A percentile compares a stretch with the other conserved stretches of the same genome.
Conservation (phyloP, 2,113 vertebrate genomes). For the Telmatochromis sp. region DNA sequence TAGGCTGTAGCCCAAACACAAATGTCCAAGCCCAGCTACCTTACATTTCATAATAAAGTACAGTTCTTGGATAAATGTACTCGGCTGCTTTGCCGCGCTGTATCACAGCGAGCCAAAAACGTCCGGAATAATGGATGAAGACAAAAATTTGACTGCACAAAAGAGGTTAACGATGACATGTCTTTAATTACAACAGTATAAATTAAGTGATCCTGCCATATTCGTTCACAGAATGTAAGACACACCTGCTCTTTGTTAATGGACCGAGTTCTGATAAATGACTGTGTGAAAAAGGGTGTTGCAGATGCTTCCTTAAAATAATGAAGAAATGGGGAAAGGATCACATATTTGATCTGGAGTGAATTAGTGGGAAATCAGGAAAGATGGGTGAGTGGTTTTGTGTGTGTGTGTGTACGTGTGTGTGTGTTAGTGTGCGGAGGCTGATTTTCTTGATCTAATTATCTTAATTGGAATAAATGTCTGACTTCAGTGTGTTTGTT, state of each 20-base stretch:
- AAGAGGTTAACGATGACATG: background rate
- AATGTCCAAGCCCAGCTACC: background rate
- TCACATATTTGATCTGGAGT: conserved; percentile 20
- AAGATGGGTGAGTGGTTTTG: background rate
- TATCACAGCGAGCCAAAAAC: background rate
- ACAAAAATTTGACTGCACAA: background rate
- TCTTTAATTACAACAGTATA: background rate
- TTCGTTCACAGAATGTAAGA: background rate
- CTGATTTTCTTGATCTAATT: background rate
- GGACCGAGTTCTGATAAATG: background rate
- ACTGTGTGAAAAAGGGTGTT: background rate
- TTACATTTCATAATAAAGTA: background rate
- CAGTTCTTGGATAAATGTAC: background rate
- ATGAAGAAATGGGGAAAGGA: background rate
- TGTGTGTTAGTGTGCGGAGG: fast-evolving
- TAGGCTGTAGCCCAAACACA: background rate
- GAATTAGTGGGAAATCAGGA: conserved; percentile 14
- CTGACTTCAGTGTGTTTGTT: background rate
- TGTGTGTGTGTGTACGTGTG: background rate
- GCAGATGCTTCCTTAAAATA: background rate
- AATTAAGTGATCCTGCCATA: background rate
- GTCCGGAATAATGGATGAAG: background rate
- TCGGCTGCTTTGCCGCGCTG: background rate
- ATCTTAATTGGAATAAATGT: background rate
- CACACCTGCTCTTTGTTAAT: conserved; percentile 6